These are phyloP conservation scores for Leptinotarsa juncta DNA, from an alignment of 2,888 invertebrate species.

Conservation along the genomic window DNA sequence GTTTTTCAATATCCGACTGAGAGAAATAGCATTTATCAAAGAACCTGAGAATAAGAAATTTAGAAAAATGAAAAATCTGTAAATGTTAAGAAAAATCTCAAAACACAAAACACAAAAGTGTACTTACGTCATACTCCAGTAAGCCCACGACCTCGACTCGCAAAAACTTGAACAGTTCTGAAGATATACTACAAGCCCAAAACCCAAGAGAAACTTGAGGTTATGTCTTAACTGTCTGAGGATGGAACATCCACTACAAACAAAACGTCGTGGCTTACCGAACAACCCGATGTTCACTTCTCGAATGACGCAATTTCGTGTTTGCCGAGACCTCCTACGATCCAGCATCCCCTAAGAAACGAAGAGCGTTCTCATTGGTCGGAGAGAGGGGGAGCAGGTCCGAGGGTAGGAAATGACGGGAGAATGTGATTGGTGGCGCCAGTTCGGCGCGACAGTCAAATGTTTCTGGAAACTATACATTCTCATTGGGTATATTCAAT, in stretches of 20 bases:
- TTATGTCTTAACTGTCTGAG: constrained; percentile 15
- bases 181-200: neutral
- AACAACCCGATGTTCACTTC: constrained; percentile 52
- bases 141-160: neutral
- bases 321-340: constrained; percentile 46
- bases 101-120: neutral
- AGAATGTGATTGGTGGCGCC: constrained; percentile 58
- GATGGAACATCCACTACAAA: constrained; percentile 29
- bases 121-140: constrained; percentile 33
- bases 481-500: constrained; percentile 40
- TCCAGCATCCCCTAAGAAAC: constrained; percentile 43
- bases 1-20: too few relatives aligned
- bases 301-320: constrained; percentile 56
- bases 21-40: too few relatives aligned
- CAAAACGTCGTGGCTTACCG: constrained; percentile 45
- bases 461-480: constrained; percentile 48
- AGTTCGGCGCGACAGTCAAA: constrained; percentile 65
- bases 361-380: constrained; percentile 38
- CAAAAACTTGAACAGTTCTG: constrained; percentile 25
- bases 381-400: constrained; percentile 26
- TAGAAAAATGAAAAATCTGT: neutral
- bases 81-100: neutral
- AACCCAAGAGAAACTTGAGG: constrained; percentile 17
- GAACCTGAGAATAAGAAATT: too few relatives aligned
- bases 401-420: constrained; percentile 30